Conservation (phyloP, 2,797 vertebrate species). For the Onychomys torridus region DNA sequence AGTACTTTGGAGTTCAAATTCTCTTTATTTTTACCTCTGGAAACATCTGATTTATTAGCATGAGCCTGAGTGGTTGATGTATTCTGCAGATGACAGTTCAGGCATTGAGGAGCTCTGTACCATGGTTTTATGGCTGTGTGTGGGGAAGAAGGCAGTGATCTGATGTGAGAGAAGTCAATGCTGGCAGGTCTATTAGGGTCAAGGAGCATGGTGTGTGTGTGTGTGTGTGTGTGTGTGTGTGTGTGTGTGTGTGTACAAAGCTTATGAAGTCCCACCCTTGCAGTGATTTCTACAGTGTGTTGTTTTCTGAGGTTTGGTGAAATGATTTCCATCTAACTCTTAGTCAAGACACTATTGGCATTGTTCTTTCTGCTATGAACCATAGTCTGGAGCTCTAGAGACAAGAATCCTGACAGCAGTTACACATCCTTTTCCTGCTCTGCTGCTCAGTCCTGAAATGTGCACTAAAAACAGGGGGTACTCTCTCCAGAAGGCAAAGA, state of each 20-base stretch:
- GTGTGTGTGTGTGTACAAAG: neutral
- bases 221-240: no score
- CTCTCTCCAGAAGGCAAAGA: neutral
- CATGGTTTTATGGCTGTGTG: neutral
- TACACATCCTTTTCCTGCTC: neutral
- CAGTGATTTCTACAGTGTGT: conserved; percentile 67
- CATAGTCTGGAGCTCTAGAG: neutral
- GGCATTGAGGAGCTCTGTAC: neutral
- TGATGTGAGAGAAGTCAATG: neutral
- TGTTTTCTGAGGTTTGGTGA: conserved; percentile 61
- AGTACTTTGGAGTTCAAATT: conserved; percentile 61
- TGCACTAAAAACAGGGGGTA: neutral
- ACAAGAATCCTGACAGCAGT: neutral
- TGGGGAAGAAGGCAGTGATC: neutral
- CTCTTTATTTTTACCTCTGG: conserved; percentile 59
- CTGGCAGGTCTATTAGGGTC: neutral
- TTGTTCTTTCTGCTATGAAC: neutral
- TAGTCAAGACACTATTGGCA: conserved; percentile 9
- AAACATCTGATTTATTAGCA: conserved; percentile 76
- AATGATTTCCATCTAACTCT: conserved; percentile 73
- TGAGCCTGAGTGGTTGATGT: conserved; percentile 51
- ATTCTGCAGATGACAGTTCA: conserved; percentile 52
- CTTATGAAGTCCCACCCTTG: conserved; percentile 55
- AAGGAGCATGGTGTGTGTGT: fast-evolving
- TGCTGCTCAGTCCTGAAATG: neutral